Percentiles rank a stretch among this genome's conserved stretches.
phyloP scores from a whole-genome alignment of 2,888 invertebrate genomes.

The Chaetogeoica ovagalla region DNA sequence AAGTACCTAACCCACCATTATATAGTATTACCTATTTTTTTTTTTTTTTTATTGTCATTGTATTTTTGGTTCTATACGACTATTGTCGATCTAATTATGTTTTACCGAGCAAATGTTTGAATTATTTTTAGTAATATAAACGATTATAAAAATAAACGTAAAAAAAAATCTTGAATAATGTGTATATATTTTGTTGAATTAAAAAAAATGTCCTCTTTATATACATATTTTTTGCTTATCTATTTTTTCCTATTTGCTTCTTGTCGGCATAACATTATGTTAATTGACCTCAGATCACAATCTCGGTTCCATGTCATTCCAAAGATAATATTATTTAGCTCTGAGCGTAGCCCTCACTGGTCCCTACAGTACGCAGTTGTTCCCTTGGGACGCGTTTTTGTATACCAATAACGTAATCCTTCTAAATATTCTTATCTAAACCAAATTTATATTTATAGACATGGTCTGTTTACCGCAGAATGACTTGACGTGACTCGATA shows the following conservation, averaged over 20 bases:
- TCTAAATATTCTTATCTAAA: constrained; percentile 30
- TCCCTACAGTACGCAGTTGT: background rate
- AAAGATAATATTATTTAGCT: constrained; percentile 26
- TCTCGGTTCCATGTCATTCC: constrained; percentile 18
- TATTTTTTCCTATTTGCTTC: background rate
- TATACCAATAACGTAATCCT: constrained; percentile 23
- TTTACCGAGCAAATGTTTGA: background rate
- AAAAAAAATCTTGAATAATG: background rate
- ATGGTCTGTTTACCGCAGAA: constrained; percentile 25
- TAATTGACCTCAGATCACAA: constrained; percentile 27
- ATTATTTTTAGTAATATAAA: constrained; percentile 21
- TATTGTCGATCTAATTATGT: background rate
- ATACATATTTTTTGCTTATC: background rate
- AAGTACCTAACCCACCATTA: background rate
- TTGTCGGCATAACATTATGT: constrained; percentile 18
- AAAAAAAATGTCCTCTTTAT: too few relatives aligned
- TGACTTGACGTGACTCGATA: constrained; percentile 28
- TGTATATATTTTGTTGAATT: background rate
- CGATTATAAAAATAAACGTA: constrained; percentile 25
- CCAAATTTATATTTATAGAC: constrained; percentile 30
- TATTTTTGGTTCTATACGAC: background rate
- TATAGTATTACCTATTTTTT: background rate
- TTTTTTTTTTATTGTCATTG: background rate
- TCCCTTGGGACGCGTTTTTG: constrained; percentile 25
- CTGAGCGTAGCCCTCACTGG: background rate